A percentile compares a stretch with the other conserved stretches of the same genome.
These are phyloP conservation scores for Machaerirhynchus nigripectus DNA, from an alignment of 2,113 vertebrate genomes.

Conservation along the genomic window DNA sequence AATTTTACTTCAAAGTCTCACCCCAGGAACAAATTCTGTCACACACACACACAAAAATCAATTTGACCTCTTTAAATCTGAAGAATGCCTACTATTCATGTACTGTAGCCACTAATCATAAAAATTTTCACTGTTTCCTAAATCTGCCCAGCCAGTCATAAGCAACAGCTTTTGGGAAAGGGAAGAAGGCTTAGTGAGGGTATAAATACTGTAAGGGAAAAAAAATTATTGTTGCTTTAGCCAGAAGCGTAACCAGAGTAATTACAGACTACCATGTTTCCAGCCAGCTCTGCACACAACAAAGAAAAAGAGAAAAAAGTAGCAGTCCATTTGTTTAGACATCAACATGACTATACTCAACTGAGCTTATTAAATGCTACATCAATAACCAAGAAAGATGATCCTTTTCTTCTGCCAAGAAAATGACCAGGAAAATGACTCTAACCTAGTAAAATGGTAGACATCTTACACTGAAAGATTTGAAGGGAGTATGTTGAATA, in stretches of 20 bases:
- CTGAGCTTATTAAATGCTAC: slow-evolving; percentile 35
- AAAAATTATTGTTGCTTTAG: not conserved
- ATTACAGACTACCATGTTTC: slow-evolving; percentile 9
- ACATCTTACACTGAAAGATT: slow-evolving; percentile 24
- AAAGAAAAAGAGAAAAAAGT: not conserved
- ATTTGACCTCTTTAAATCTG: slow-evolving; percentile 62
- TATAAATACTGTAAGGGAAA: not conserved
- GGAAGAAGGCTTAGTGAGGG: not conserved
- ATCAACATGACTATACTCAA: not conserved
- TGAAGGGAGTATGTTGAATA: slow-evolving; percentile 36
- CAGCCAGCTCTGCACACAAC: not conserved
- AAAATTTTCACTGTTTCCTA: not conserved
- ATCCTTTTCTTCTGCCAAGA: slow-evolving; percentile 30
- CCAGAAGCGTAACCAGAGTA: slow-evolving; percentile 7
- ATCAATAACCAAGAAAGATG: slow-evolving; percentile 54
- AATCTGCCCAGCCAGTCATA: not conserved
- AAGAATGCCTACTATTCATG: slow-evolving; percentile 23
- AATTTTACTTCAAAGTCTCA: slow-evolving; percentile 69
- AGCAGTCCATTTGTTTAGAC: not conserved
- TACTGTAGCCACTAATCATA: not conserved
- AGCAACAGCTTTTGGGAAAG: not conserved
- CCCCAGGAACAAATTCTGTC: slow-evolving; percentile 60
- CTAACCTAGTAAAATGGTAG: slow-evolving; percentile 30
- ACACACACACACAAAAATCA: slow-evolving; percentile 18
- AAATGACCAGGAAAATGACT: slow-evolving; percentile 48